Evolutionary conservation across 2,797 vertebrate genomes (phyloP), one percentile per base, ranked within the genome.

Genomic region (Cottoperca gobio): DNA sequence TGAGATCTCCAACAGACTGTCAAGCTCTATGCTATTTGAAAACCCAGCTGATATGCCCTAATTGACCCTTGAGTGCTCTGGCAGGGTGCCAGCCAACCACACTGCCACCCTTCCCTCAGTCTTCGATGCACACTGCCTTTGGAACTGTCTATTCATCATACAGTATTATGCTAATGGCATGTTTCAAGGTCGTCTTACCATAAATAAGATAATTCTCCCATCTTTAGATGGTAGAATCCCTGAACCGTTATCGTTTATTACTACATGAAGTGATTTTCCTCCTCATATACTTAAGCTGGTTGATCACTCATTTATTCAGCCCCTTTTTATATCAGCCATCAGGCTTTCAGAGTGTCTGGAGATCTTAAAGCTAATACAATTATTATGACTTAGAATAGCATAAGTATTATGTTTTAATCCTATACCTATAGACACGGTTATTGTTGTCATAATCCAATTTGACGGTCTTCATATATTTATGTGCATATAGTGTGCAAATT

Each of bases 21-120:
- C 64, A 67, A n/a, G 68, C 73, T 73, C 33, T 35, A 33, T 33
- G 31, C 31, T 33, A 31, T 33, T 33, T 33, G 31, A 33, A 33
- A 33, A 33, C 7, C 31, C 74, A 69, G 58, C 67, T 77, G 60
- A 81, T 63, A 13, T 49, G 42, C 58, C 59, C 71, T 84, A 82
- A 88, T 73, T 88, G 86, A 85, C 84, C 78, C 60, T 23, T 68
- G 59, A 80, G 66, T 61, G 61, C 31, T 79, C 43, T 73, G 78
- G 79, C 70, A 67, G 62, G 48, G 39, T n/a, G 70, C 81, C 86
- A 81, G 53, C 55, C 62, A 55, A 71, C 57, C 63, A 69, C 70
- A 68, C 39, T n/a, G 52, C 65, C 2, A 23, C 58, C 57, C 33
- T 2, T 57, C 49, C 63, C 12, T 66, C 78, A 42, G 64, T 63